Base-by-base conservation (phyloP, 2,888 invertebrate species). In the Patella ulyssiponensis region DNA sequence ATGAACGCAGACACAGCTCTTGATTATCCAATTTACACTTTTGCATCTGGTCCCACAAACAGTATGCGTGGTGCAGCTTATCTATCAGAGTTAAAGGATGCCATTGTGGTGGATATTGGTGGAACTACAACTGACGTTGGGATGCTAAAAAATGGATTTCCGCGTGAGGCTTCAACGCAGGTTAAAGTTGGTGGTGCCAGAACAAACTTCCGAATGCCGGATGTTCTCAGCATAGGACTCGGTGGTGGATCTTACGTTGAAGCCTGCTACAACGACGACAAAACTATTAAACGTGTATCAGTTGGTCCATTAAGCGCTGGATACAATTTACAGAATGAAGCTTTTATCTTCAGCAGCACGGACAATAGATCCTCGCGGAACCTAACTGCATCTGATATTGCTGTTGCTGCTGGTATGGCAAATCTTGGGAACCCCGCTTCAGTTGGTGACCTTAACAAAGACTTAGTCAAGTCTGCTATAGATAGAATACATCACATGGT, bases 51-150 rank as follows among this genome's bases (percentile, higher is more conserved):
- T 23, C 86, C 90, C 2, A 91, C 90, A 17, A 91, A 91, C 82
- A 90, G 90, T 80, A 91, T 91, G 90, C 80, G 90, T 20, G 91
- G 91, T 15, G 90, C 91, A 2, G 88, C 90, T 0, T 89, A 86
- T 74, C 80, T 91, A 17, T 88, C 88, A 17, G 84, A 85, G 23
- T 69, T 80, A 14, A 75, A 80, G 27, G 85, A 90, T 69, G 90
- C 87, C 3, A 81, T 91, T 14, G 90, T 91, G 9, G 83, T 89
- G 9, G 91, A 91, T 81, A 88, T 91, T 70, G 91, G 91, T 3
- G 91, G 91, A 7, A 91, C 91, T 7, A 86, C 87, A 7, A 86
- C 89, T 0, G 91, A 91, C 76, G 87, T 90, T 2, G 91, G 91
- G 2, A 75, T 89, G n/a, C 76, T 91, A n/a, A 80, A 80, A 51